Evolutionary conservation across 2,113 vertebrate species (phyloP).

Genomic region (Nansenia antarctica): DNA sequence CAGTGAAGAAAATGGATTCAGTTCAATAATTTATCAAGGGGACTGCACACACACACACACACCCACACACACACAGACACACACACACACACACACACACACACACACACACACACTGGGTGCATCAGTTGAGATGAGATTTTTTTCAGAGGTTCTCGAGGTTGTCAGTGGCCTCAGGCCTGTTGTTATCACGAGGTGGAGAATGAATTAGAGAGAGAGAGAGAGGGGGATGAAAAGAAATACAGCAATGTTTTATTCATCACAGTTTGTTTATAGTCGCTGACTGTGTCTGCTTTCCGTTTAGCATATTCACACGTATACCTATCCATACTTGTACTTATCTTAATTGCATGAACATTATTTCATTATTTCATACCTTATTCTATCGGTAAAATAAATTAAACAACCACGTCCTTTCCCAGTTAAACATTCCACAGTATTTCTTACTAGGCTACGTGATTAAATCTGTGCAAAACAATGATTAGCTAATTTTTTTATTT

Average conservation of each 20-base stretch:
- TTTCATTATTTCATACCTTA: no score
- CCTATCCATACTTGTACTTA: no score
- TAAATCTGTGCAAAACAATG: no score
- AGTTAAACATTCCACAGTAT: no score
- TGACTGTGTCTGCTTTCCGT: neutral
- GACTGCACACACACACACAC: neutral
- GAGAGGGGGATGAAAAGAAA: conserved; percentile 3
- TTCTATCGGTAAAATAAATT: no score
- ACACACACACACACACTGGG: neutral
- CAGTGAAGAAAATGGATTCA: neutral
- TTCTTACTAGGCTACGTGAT: no score
- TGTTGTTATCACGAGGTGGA: conserved; percentile 8
- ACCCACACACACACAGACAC: neutral
- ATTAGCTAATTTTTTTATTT: no score
- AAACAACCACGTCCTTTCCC: no score
- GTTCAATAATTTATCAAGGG: neutral
- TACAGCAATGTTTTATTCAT: conserved; percentile 31
- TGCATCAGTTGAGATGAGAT: neutral
- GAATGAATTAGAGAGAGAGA: conserved; percentile 3
- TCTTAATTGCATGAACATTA: no score
- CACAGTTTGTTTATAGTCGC: conserved; percentile 8
- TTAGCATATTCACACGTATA: neutral
- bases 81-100: conserved; percentile 4
- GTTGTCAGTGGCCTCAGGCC: conserved; percentile 4
- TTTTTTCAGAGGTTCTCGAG: conserved; percentile 4